Conservation (phyloP, 2,797 vertebrate genomes). For the Enoplosus armatus region DNA sequence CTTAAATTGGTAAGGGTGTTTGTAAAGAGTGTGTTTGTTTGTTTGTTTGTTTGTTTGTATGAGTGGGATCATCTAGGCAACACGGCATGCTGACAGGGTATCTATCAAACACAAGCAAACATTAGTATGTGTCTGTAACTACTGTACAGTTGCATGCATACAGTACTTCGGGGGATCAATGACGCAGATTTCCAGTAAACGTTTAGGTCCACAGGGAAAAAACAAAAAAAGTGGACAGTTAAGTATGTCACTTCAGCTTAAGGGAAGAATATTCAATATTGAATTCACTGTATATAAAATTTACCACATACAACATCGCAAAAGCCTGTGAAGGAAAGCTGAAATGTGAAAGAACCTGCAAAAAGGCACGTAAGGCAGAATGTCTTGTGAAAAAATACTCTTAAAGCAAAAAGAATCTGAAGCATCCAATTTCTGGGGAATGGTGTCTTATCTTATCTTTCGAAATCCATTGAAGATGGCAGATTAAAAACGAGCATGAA, state of each 20-base stretch:
- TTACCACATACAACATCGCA: neutral
- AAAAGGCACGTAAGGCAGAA: neutral
- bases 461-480: neutral
- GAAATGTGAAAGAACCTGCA: neutral
- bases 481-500: neutral
- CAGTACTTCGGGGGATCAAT: conserved; percentile 16
- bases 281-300: neutral
- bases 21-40: conserved; percentile 8
- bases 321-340: neutral
- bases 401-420: neutral
- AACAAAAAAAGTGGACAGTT: neutral
- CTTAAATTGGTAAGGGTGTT: conserved; percentile 14
- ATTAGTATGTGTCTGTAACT: conserved; percentile 21
- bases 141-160: conserved; percentile 3
- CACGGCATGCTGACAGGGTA: conserved; percentile 25
- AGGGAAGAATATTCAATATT: conserved; percentile 4
- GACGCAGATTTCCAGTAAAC: conserved; percentile 16
- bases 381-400: neutral
- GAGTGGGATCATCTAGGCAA: conserved; percentile 26
- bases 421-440: neutral
- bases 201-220: neutral
- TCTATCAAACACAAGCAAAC: conserved; percentile 56
- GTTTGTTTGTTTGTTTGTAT: too few relatives aligned
- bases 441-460: neutral
- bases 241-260: neutral